These are phyloP conservation scores for Lordiphosa collinella DNA, from an alignment of 1,140 invertebrate species.

Conservation along the genomic window DNA sequence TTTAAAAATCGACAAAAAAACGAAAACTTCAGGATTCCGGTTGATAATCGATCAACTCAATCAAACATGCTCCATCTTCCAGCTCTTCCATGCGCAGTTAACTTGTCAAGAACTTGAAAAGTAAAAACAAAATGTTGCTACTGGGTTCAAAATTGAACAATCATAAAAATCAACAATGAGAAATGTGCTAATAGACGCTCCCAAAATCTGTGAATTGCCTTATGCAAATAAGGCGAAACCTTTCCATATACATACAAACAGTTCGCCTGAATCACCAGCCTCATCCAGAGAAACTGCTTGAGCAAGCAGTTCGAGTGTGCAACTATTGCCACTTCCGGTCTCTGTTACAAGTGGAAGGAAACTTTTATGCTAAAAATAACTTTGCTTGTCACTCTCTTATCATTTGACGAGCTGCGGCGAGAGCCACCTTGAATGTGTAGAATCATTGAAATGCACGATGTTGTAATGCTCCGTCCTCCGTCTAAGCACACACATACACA, in stretches of 20 bases:
- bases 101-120: neutral
- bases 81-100: no score
- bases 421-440: conserved; percentile 55
- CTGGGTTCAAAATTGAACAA: conserved; percentile 14
- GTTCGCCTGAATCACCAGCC: no score
- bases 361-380: conserved; percentile 2
- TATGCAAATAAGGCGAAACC: conserved; percentile 35
- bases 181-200: conserved; percentile 38
- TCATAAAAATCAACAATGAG: conserved; percentile 14
- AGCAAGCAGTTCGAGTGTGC: conserved; percentile 3
- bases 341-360: neutral
- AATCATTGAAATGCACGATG: conserved; percentile 42
- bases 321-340: neutral
- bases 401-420: conserved; percentile 1
- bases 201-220: conserved; percentile 38
- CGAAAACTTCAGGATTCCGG: neutral
- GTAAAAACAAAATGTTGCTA: conserved; percentile 27
- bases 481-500: conserved; percentile 1
- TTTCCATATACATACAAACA: conserved; percentile 6
- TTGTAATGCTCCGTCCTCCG: conserved; percentile 2
- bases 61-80: neutral
- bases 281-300: neutral
- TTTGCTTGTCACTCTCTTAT: conserved; percentile 21
- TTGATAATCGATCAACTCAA: neutral
- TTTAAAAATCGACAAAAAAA: conserved; percentile 4